Evolutionary conservation across 1,140 invertebrate genomes (phyloP).

Genomic region (Camponotus pennsylvanicus): DNA sequence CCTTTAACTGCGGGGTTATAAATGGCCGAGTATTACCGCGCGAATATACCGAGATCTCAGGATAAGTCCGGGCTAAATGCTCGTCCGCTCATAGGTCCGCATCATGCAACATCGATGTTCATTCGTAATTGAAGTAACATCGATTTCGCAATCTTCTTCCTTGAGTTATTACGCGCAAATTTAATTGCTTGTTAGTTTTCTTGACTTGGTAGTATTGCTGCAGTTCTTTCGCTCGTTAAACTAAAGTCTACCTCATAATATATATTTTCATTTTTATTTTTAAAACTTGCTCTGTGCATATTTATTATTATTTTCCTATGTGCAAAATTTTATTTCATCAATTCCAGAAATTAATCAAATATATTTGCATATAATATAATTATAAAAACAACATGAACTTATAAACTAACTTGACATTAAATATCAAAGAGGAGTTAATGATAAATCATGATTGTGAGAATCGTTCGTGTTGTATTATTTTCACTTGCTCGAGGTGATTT

Average conservation of each 20-base stretch:
- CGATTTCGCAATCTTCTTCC: background rate
- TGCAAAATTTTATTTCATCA: background rate
- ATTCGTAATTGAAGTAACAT: slow-evolving; percentile 3
- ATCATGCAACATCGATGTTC: slow-evolving; percentile 62
- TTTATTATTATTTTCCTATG: background rate
- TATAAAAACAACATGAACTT: background rate
- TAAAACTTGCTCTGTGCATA: background rate
- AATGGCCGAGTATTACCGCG: slow-evolving; percentile 64
- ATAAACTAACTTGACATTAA: background rate
- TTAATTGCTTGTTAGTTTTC: slow-evolving; percentile 25
- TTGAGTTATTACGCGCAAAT: slow-evolving; percentile 1
- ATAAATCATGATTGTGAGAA: background rate
- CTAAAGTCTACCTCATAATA: background rate
- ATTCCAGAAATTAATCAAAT: background rate
- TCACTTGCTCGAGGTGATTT: slow-evolving; percentile 34
- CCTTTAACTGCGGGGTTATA: slow-evolving; percentile 67
- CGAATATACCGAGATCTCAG: slow-evolving; percentile 61
- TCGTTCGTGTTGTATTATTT: background rate
- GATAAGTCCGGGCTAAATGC: slow-evolving; percentile 63
- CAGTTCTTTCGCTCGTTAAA: background rate
- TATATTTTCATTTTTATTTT: background rate
- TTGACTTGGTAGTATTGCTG: background rate
- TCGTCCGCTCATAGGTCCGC: slow-evolving; percentile 50
- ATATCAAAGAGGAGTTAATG: background rate
- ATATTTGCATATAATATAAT: background rate